Evolutionary conservation across 2,888 invertebrate species (phyloP).

Genomic region (Xestia xanthographa): DNA sequence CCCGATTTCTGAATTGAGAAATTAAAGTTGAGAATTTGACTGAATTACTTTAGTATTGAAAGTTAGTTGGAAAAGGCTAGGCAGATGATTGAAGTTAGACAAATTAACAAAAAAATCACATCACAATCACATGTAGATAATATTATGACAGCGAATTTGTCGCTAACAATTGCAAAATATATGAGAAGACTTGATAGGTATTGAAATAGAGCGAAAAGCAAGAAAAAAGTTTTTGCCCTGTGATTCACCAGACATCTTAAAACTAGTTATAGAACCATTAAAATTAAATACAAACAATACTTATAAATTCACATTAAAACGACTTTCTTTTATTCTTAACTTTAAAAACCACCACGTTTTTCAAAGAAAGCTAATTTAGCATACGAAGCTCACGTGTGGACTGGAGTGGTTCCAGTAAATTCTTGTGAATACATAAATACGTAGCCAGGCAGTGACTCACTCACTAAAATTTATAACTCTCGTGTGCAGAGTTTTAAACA

Average conservation of each 20-base stretch:
- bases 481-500: conserved; percentile 81
- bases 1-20: no score
- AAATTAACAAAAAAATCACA: no score
- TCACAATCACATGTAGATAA: no score
- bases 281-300: not conserved
- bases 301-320: not conserved
- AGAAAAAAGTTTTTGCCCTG: no score
- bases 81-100: no score
- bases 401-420: conserved; percentile 71
- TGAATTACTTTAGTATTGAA: no score
- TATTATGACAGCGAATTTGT: no score
- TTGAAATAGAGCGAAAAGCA: no score
- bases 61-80: no score
- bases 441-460: conserved; percentile 74
- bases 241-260: no score
- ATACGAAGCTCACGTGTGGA: conserved; percentile 68
- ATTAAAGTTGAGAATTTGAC: no score
- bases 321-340: not conserved
- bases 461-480: conserved; percentile 79
- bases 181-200: no score
- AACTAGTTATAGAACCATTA: not conserved
- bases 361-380: conserved; percentile 67
- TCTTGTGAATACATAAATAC: conserved; percentile 76
- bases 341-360: conserved; percentile 25
- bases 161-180: not conserved